phyloP scores from a whole-genome alignment of 2,113 vertebrate genomes.

The Phycodurus eques region DNA sequence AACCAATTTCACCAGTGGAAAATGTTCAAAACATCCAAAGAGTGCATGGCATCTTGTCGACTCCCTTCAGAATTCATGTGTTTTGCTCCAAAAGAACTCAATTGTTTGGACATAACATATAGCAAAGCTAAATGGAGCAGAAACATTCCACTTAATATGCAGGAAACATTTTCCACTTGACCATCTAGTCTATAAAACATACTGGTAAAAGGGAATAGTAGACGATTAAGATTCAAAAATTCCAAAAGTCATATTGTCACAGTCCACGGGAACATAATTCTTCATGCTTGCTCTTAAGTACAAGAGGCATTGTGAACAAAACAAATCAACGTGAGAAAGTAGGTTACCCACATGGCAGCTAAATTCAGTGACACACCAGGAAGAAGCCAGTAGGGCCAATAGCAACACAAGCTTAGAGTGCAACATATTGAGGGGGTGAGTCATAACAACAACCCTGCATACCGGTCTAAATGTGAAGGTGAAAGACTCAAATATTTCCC shows the following conservation, averaged over 20 bases:
- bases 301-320: constrained; percentile 6
- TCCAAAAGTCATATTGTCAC: background rate
- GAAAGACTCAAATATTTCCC: constrained; percentile 30
- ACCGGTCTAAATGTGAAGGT: constrained; percentile 25
- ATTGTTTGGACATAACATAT: constrained; percentile 62
- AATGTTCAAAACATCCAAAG: constrained; percentile 50
- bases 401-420: constrained; percentile 41
- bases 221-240: constrained; percentile 11
- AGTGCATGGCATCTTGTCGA: constrained; percentile 42
- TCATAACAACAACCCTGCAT: constrained; percentile 37
- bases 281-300: constrained; percentile 1
- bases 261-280: constrained; percentile 2
- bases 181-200: constrained; percentile 21
- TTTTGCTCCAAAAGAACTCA: constrained; percentile 46
- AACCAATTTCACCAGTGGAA: constrained; percentile 26
- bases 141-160: constrained; percentile 65
- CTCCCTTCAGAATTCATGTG: constrained; percentile 31
- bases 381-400: constrained; percentile 59
- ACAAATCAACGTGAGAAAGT: constrained; percentile 23
- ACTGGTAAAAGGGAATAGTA: constrained; percentile 6
- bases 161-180: constrained; percentile 42
- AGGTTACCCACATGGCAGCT: constrained; percentile 26
- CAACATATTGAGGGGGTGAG: constrained; percentile 48
- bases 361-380: constrained; percentile 65
- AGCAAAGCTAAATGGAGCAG: constrained; percentile 74